These are phyloP conservation scores for Perca flavescens DNA, from an alignment of 2,113 vertebrate species.

Conservation along the genomic window DNA sequence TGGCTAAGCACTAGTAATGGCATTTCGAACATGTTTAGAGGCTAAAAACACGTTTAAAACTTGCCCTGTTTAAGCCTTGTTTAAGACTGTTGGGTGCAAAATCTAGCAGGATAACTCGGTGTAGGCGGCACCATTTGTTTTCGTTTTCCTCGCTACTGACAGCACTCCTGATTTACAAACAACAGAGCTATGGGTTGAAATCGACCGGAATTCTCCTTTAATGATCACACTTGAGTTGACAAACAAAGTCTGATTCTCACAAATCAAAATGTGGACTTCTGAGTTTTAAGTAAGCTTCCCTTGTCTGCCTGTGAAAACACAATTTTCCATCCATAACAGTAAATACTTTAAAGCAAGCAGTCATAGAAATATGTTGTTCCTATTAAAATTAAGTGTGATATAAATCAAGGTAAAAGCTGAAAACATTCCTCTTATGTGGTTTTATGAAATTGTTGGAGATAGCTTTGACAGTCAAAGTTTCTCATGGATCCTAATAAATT, in stretches of 20 bases:
- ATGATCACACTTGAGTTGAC: slow-evolving; percentile 41
- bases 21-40: too few species aligned
- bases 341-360: slow-evolving; percentile 2
- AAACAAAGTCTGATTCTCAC: slow-evolving; percentile 29
- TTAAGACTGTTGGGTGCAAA: too few species aligned
- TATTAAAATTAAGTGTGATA: slow-evolving; percentile 15
- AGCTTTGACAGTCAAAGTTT: slow-evolving; percentile 51
- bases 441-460: slow-evolving; percentile 45
- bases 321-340: slow-evolving; percentile 1
- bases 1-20: too few species aligned
- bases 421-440: slow-evolving; percentile 52
- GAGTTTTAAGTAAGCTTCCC: slow-evolving; percentile 1
- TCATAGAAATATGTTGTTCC: slow-evolving; percentile 16
- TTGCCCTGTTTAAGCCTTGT: too few species aligned
- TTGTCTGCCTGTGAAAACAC: slow-evolving; percentile 3
- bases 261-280: slow-evolving; percentile 22
- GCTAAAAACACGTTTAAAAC: too few species aligned
- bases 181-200: too few species aligned
- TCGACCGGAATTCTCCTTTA: too few species aligned
- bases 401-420: slow-evolving; percentile 41
- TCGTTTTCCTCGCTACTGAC: too few species aligned
- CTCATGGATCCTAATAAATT: slow-evolving; percentile 62
- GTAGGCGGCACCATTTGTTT: too few species aligned
- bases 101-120: too few species aligned
- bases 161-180: too few species aligned